Base-by-base conservation (phyloP, 2,797 vertebrate species). In the Phylloscopus collybita region DNA sequence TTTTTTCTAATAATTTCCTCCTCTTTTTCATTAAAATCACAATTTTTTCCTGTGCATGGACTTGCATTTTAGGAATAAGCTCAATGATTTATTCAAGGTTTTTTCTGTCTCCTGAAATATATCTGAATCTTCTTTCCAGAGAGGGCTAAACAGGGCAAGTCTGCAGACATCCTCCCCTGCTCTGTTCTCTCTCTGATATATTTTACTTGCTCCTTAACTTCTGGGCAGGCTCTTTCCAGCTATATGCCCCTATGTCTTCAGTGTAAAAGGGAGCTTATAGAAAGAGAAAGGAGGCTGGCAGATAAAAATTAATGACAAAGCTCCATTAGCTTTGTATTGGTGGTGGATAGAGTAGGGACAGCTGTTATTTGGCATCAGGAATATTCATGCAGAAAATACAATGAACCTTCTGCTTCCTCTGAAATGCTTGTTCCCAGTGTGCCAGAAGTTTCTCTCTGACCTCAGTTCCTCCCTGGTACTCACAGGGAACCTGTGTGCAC, bases 401-500 rank as follows among this genome's bases (percentile, higher is more conserved):
- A 38, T 3, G 17, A 59, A 56, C 14, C 19, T 54, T 65, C 32
- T 90, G 6, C n/a, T 73, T 54, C 40, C 27, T 83, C 49, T 76
- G 71, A 51, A 92, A 45, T 49, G 18, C 47, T 85, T 82, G 30
- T 42, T 83, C 49, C 22, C 29, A 19, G 20, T 11, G 40, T 49
- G 51, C 19, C 1, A 4, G 20, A 0, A 5, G 30, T 42, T 80
- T 25, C 16, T 21, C 49, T 73, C 51, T 70, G 44, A 64, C 42
- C 22, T 70, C 3, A 4, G 20, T 8, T 82, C 16, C 51, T 78
- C 22, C 34, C 36, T 49, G 29, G 12, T 49, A 23, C n/a, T 26
- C 0, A 0, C 17, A 80, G 73, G 42, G 34, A 91, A 23, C 11
- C 10, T 57, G 11, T 1, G 1, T 45, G 42, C 59, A 51, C 21